Evolutionary conservation across 2,888 invertebrate genomes (phyloP).

Genomic region (Schizaphis graminum): DNA sequence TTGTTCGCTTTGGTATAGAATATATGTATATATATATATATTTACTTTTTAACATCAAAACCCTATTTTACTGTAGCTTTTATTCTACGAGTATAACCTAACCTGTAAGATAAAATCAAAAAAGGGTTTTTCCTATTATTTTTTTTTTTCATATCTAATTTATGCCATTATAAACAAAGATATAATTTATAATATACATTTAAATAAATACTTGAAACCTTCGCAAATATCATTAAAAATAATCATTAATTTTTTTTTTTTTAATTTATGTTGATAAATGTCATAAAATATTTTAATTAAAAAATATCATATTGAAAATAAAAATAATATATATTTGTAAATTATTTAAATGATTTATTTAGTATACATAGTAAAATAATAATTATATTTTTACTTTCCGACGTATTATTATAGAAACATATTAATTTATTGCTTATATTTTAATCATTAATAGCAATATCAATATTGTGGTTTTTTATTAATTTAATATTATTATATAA

Average conservation of each 20-base stretch:
- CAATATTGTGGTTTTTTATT: neutral
- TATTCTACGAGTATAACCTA: neutral
- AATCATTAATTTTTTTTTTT: neutral
- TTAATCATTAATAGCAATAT: neutral
- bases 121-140: neutral
- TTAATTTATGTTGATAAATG: neutral
- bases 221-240: neutral
- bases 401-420: neutral
- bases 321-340: neutral
- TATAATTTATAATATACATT: neutral
- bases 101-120: conserved; percentile 26
- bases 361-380: neutral
- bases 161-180: neutral
- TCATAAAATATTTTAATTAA: neutral
- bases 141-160: neutral
- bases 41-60: neutral
- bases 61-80: neutral
- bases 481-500: neutral
- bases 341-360: neutral
- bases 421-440: neutral
- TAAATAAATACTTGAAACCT: neutral
- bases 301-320: neutral
- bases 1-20: neutral
- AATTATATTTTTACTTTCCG: neutral
- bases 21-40: neutral